Evolutionary conservation across 2,797 vertebrate species (phyloP), one percentile per base, ranked within the genome.

Genomic region (Rhabdophis nuchalis): DNA sequence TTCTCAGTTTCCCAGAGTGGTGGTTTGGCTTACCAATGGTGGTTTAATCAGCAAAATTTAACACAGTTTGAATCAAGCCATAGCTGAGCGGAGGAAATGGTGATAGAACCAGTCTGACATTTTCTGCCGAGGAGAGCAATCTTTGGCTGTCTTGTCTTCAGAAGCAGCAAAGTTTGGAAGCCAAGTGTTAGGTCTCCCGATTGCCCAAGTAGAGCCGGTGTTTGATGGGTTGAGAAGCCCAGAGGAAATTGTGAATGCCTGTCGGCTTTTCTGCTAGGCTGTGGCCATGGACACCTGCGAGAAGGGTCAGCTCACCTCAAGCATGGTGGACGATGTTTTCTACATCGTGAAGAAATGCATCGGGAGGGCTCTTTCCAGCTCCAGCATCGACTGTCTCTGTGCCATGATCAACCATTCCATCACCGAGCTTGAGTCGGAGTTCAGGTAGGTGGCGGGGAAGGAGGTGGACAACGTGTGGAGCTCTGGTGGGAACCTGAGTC

Each of bases 321-420:
- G 99, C 97, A 99, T 99, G 99, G 99, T 99, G 95, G 99, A 99
- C 2, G 99, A 99, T 1, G 99, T 99, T 92, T 99, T 99, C 97
- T 99, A 99, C 94, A 99, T 99, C 0, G 99, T 99, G 92, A 99
- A 99, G 97, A 99, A 99, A 96, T 99, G 99, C 97, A 99, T 99
- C 89, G 99, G 99, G 46, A 97, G 99, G 61, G 98, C 99, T 29
- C 97, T 99, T 53, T 99, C 99, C 94, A 99, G 99, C 97, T 99
- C 98, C 96, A 99, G 97, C 97, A 99, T 99, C 1, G 99, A 99
- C 97, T 99, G 99, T 61, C 98, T 99, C 92, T 99, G 99, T 41
- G 99, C 99, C 68, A 99, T 99, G 99, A 99, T 99, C 97, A 99
- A 99, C 97, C 99, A 99, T 13, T 98, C 99, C n/a, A 99, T 98